phyloP scores from a whole-genome alignment of 1,140 invertebrate species.

The Apis laboriosa region DNA sequence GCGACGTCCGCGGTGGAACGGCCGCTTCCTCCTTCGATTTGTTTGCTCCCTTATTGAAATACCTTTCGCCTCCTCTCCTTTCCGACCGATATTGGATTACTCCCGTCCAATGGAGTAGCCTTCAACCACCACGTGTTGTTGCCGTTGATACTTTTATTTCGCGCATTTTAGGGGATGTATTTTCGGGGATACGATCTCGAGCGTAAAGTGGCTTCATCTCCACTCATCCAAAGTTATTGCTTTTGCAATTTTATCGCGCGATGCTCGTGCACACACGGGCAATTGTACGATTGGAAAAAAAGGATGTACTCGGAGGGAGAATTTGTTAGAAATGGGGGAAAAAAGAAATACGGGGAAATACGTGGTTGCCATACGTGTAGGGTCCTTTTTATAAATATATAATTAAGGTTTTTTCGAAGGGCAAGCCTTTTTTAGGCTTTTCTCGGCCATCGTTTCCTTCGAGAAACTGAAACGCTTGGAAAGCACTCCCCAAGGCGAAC shows the following conservation, averaged over 20 bases:
- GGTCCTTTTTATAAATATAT: constrained; percentile 27
- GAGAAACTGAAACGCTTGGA: constrained; percentile 56
- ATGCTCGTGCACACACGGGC: no score
- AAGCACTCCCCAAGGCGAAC: constrained; percentile 56
- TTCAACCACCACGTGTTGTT: neutral
- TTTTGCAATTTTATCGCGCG: no score
- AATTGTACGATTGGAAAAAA: no score
- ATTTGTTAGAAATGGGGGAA: neutral
- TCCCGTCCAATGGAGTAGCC: neutral
- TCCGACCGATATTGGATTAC: constrained; percentile 5
- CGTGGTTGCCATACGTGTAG: neutral
- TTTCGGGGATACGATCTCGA: no score
- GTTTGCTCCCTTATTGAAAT: constrained; percentile 27
- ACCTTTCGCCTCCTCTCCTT: neutral
- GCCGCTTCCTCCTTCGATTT: constrained; percentile 29
- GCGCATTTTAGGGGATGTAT: no score
- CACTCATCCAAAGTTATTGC: no score
- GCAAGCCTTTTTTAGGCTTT: constrained; percentile 12
- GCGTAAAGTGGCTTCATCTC: no score
- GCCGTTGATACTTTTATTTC: neutral
- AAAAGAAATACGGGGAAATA: neutral
- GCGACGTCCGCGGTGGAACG: neutral
- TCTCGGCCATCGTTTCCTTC: constrained; percentile 41
- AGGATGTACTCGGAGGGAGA: neutral
- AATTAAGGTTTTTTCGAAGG: constrained; percentile 38